A percentile compares a stretch with the other conserved stretches of the same genome.
phyloP scores from a whole-genome alignment of 2,797 vertebrate species.

The Coracias cyanogaster region DNA sequence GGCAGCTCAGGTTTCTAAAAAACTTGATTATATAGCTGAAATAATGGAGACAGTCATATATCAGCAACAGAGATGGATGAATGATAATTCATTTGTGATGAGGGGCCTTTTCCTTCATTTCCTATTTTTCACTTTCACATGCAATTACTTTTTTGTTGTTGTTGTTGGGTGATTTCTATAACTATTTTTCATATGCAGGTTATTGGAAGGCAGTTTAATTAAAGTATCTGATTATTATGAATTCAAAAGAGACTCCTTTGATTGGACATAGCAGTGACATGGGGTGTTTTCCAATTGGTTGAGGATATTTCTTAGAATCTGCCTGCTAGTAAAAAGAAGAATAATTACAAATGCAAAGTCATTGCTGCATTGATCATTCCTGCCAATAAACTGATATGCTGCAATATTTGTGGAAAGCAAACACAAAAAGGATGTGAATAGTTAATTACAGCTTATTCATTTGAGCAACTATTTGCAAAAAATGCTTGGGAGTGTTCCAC shows the following conservation, averaged over 20 bases:
- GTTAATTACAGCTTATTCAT: constrained; percentile 69
- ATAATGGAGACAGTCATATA: background rate
- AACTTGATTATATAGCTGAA: constrained; percentile 21
- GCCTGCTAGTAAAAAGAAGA: constrained; percentile 61
- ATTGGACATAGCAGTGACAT: constrained; percentile 11
- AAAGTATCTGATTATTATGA: constrained; percentile 1
- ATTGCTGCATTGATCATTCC: constrained; percentile 24
- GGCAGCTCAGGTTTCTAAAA: constrained; percentile 58
- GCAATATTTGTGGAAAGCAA: constrained; percentile 60
- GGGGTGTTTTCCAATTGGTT: background rate
- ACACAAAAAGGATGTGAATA: constrained; percentile 63
- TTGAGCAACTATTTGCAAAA: constrained; percentile 42
- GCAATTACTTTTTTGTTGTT: background rate
- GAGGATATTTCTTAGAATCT: constrained; percentile 24
- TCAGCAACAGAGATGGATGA: background rate
- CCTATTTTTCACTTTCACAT: background rate
- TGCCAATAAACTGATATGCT: constrained; percentile 61
- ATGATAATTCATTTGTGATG: constrained; percentile 19
- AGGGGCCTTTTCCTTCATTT: background rate
- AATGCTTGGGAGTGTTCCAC: constrained; percentile 38
- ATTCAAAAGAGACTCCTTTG: background rate
- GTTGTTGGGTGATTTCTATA: constrained; percentile 28
- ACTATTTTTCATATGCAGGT: constrained; percentile 34
- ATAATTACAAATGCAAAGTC: constrained; percentile 61
- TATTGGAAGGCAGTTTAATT: constrained; percentile 40